These are phyloP conservation scores for Corvus moneduloides DNA, from an alignment of 2,113 vertebrate genomes.

Conservation along the genomic window DNA sequence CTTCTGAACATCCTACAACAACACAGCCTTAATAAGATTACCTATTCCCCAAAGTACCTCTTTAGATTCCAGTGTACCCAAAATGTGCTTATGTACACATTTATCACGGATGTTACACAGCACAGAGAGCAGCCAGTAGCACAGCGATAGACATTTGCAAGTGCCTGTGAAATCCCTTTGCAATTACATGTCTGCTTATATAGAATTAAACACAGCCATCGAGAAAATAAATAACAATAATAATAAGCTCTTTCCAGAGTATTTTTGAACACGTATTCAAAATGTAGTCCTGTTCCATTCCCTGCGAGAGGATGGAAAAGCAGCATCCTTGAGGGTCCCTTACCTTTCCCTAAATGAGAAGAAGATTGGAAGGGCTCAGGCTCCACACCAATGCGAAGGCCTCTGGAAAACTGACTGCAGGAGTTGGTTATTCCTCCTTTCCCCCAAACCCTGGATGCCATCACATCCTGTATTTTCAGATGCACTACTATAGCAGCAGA, in stretches of 20 bases:
- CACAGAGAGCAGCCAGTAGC: background rate
- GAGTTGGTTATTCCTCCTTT: background rate
- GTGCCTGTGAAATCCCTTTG: background rate
- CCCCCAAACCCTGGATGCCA: background rate
- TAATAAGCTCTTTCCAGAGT: background rate
- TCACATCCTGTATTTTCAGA: background rate
- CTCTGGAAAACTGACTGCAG: background rate
- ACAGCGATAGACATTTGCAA: background rate
- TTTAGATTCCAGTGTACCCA: background rate
- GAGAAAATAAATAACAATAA: background rate
- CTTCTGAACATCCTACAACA: background rate
- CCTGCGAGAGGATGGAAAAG: background rate
- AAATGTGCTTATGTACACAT: background rate
- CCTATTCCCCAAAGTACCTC: background rate
- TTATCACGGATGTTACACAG: background rate
- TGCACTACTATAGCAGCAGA: background rate
- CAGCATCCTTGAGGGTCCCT: background rate
- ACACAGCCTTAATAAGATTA: background rate
- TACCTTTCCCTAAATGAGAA: background rate
- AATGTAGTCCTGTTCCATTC: background rate
- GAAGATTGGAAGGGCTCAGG: background rate
- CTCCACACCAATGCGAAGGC: background rate
- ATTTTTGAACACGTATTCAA: background rate
- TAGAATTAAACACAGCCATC: background rate
- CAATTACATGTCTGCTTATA: background rate